Percentiles rank a stretch among this genome's conserved stretches.
Evolutionary conservation across 2,888 invertebrate species (phyloP).

Genomic region (Dermolepida albohirtum): DNA sequence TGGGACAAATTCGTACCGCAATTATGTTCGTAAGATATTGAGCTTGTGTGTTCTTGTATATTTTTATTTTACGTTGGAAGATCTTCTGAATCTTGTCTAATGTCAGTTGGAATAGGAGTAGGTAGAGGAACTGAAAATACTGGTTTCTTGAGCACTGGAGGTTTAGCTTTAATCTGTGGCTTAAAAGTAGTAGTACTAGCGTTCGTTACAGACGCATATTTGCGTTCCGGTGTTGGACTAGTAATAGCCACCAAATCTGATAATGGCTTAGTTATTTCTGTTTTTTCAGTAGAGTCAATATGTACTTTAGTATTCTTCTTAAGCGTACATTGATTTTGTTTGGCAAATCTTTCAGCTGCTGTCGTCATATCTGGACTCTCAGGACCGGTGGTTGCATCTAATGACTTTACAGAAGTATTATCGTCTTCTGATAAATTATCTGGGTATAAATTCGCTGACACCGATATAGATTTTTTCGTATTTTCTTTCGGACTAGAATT

Average conservation of each 20-base stretch:
- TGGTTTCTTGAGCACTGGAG: slow-evolving; percentile 81
- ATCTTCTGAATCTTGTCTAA: slow-evolving; percentile 45
- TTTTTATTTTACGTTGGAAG: slow-evolving; percentile 43
- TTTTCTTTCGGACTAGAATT: slow-evolving; percentile 61
- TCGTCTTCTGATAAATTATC: slow-evolving; percentile 58
- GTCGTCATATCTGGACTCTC: slow-evolving; percentile 77
- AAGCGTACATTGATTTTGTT: slow-evolving; percentile 81
- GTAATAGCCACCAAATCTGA: slow-evolving; percentile 56
- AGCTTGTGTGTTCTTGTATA: slow-evolving; percentile 3
- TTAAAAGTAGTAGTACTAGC: slow-evolving; percentile 68
- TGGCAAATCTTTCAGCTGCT: slow-evolving; percentile 82
- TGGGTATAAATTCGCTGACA: slow-evolving; percentile 59
- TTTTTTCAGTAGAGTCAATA: slow-evolving; percentile 55
- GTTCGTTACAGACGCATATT: slow-evolving; percentile 57
- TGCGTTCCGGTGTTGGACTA: slow-evolving; percentile 60
- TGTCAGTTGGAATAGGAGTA: slow-evolving; percentile 51
- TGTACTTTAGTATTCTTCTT: slow-evolving; percentile 74
- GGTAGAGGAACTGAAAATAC: slow-evolving; percentile 67
- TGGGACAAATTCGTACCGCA: slow-evolving; percentile 42
- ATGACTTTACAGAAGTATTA: slow-evolving; percentile 52
- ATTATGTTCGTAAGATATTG: too few species aligned
- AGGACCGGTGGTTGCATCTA: slow-evolving; percentile 61
- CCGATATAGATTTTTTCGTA: slow-evolving; percentile 59
- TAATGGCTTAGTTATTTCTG: slow-evolving; percentile 53
- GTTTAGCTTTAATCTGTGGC: slow-evolving; percentile 84